phyloP scores from a whole-genome alignment of 2,797 vertebrate genomes.

The Enteromius thamalakanensis region DNA sequence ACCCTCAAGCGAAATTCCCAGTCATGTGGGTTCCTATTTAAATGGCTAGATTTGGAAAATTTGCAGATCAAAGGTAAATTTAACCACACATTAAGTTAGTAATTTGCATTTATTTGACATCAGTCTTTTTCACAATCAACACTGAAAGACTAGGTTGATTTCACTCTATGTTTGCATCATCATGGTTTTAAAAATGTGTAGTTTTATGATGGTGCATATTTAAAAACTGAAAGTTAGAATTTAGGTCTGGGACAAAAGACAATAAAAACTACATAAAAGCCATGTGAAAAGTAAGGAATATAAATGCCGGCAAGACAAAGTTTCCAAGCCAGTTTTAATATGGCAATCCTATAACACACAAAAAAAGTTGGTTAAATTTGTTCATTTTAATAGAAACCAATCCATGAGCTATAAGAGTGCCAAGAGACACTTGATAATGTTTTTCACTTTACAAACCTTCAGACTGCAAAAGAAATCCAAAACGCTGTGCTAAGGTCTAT shows the following conservation, averaged over 20 bases:
- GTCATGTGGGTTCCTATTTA: neutral
- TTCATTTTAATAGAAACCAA: constrained; percentile 5
- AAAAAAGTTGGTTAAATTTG: neutral
- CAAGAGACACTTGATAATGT: neutral
- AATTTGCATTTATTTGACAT: neutral
- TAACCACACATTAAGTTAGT: neutral
- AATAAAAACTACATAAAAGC: neutral
- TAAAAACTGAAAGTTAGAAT: neutral
- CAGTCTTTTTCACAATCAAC: neutral
- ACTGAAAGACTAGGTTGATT: neutral
- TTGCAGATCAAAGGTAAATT: neutral
- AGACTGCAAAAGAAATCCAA: neutral
- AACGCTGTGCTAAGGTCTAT: neutral
- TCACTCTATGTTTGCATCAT: neutral
- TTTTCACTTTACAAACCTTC: constrained; percentile 6
- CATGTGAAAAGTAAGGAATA: neutral
- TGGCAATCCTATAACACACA: neutral
- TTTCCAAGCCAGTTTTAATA: constrained; percentile 7
- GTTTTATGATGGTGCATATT: neutral
- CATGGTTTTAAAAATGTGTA: neutral
- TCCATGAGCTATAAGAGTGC: neutral
- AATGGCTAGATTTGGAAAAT: neutral
- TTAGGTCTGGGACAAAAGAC: neutral
- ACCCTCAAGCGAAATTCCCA: neutral
- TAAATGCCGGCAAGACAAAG: neutral